A percentile compares a stretch with the other conserved stretches of the same genome.
These are phyloP conservation scores for Myathropa florea DNA, from an alignment of 2,888 invertebrate genomes.

Conservation along the genomic window DNA sequence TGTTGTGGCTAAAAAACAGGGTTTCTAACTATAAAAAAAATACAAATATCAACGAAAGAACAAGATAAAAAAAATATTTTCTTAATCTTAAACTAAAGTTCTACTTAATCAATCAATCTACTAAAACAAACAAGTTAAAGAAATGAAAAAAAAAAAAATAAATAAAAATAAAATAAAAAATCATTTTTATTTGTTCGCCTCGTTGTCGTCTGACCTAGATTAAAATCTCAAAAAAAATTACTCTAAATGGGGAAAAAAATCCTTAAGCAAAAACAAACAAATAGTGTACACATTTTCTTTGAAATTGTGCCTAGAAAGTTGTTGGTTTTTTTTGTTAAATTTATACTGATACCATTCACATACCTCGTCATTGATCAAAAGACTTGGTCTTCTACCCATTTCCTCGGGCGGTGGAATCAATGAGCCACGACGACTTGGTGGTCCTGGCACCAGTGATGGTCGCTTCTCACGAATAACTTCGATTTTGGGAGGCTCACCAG, in stretches of 20 bases:
- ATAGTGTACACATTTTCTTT: not conserved
- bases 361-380: constrained; percentile 98
- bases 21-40: not conserved
- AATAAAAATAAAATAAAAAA: not conserved
- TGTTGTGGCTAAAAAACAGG: not conserved
- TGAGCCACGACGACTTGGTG: constrained; percentile 89
- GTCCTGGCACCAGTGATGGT: constrained; percentile 88
- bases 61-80: not conserved
- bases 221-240: not conserved
- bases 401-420: constrained; percentile 94
- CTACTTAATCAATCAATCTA: too few species aligned
- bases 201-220: constrained; percentile 4
- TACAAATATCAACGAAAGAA: not conserved
- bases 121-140: too few species aligned
- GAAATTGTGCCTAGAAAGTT: not conserved
- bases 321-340: not conserved
- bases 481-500: constrained; percentile 88
- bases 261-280: constrained; percentile 4
- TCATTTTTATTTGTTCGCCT: not conserved
- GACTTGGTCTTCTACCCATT: constrained; percentile 92
- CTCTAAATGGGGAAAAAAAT: not conserved
- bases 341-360: constrained; percentile 74
- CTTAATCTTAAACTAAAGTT: not conserved
- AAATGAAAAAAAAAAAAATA: not conserved
- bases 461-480: constrained; percentile 93